phyloP scores from a whole-genome alignment of 2,888 invertebrate genomes.

The Ypsolopha scabrella region DNA sequence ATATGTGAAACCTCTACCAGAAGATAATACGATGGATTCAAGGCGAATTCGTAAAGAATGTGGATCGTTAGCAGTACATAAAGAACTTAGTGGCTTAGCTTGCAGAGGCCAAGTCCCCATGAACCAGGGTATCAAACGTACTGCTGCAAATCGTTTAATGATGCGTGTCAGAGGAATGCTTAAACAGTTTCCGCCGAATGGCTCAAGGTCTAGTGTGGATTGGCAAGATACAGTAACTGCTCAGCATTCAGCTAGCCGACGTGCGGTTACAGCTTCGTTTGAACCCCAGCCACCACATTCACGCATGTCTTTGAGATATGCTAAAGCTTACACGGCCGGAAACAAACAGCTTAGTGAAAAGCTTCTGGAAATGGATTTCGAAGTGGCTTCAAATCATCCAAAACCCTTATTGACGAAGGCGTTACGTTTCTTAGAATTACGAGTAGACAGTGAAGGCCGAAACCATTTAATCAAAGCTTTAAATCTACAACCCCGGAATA shows the following conservation, averaged over 20 bases:
- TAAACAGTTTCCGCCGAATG: slow-evolving; percentile 43
- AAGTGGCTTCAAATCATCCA: slow-evolving; percentile 27
- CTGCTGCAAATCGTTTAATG: slow-evolving; percentile 51
- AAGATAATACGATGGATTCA: slow-evolving; percentile 35
- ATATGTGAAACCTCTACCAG: slow-evolving; percentile 23
- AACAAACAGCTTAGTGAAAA: slow-evolving; percentile 34
- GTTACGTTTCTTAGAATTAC: slow-evolving; percentile 41
- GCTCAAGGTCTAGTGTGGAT: slow-evolving; percentile 30
- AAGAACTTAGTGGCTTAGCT: slow-evolving; percentile 42
- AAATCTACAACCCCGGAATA: slow-evolving; percentile 31
- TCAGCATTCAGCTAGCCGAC: slow-evolving; percentile 48
- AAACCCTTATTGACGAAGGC: slow-evolving; percentile 36
- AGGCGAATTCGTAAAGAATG: slow-evolving; percentile 40
- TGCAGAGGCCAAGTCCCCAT: slow-evolving; percentile 39
- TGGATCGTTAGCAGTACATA: slow-evolving; percentile 53
- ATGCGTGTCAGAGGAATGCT: slow-evolving; percentile 44
- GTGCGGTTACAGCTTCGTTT: slow-evolving; percentile 54
- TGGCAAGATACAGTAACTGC: slow-evolving; percentile 50
- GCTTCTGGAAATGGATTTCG: slow-evolving; percentile 29
- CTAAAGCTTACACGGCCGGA: slow-evolving; percentile 39
- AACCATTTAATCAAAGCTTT: slow-evolving; percentile 35
- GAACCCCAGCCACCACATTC: slow-evolving; percentile 40
- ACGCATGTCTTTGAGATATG: slow-evolving; percentile 22
- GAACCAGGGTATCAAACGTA: slow-evolving; percentile 52
- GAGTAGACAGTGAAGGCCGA: slow-evolving; percentile 30